phyloP scores from a whole-genome alignment of 2,797 vertebrate species.

The Lepilemur ruficaudatus region DNA sequence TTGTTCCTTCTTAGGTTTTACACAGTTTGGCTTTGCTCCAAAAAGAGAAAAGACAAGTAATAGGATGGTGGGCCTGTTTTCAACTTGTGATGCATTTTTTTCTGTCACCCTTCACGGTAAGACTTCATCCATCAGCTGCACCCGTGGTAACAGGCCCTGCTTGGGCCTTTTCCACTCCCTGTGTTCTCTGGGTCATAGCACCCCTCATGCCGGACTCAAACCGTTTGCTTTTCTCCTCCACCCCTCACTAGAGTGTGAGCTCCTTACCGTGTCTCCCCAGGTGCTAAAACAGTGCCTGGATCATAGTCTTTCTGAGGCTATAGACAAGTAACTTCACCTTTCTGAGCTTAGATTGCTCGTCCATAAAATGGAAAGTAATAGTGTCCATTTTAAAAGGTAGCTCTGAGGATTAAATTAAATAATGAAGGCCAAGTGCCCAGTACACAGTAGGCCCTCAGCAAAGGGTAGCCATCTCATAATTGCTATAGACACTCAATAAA shows the following conservation, averaged over 20 bases:
- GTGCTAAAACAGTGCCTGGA: not conserved
- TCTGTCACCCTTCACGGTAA: not conserved
- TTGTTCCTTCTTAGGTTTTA: not conserved
- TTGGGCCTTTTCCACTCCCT: not conserved
- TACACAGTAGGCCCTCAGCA: not conserved
- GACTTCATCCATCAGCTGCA: not conserved
- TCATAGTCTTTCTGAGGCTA: not conserved
- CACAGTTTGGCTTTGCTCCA: not conserved
- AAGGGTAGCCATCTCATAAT: not conserved
- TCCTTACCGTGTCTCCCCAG: not conserved
- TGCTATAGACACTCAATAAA: not conserved
- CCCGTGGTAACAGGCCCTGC: not conserved
- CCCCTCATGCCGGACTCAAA: not conserved
- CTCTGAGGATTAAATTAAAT: not conserved
- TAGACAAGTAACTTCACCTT: not conserved
- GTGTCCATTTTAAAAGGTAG: not conserved
- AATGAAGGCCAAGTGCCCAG: not conserved
- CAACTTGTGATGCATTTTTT: not conserved
- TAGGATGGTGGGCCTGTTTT: not conserved
- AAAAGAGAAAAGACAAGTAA: not conserved
- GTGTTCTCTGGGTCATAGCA: not conserved
- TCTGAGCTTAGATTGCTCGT: not conserved
- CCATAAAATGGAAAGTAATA: not conserved
- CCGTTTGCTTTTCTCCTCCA: not conserved
- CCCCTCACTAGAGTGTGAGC: rapidly evolving